Evolutionary conservation across 2,888 invertebrate species (phyloP).

Genomic region (Agrilus mali): DNA sequence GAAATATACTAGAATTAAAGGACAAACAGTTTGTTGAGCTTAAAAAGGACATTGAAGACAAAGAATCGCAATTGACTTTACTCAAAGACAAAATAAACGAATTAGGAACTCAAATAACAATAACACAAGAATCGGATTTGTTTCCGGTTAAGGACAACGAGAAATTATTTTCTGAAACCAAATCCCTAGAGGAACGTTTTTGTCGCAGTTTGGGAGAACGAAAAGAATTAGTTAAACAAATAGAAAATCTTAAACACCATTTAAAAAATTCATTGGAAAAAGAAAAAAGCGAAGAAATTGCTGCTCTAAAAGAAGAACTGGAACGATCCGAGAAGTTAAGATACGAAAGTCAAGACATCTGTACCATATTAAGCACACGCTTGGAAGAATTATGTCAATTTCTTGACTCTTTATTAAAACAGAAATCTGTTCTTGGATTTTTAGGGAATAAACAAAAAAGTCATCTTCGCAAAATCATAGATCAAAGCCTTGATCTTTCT

Average conservation of each 20-base stretch:
- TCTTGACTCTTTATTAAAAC: conserved; percentile 48
- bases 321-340: conserved; percentile 29
- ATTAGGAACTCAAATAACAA: conserved; percentile 19
- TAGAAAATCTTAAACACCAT: conserved; percentile 17
- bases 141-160: conserved; percentile 2
- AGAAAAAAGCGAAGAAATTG: conserved; percentile 14
- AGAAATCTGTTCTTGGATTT: conserved; percentile 44
- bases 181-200: conserved; percentile 21
- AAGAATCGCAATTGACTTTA: conserved; percentile 24
- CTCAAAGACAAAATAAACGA: conserved; percentile 26
- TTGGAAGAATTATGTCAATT: conserved; percentile 54
- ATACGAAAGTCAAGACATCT: conserved; percentile 33
- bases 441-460: conserved; percentile 39
- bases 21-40: conserved; percentile 26
- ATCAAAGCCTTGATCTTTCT: conserved; percentile 41
- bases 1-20: conserved; percentile 18
- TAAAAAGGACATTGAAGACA: conserved; percentile 30
- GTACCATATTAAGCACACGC: conserved; percentile 41
- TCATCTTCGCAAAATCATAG: conserved; percentile 40
- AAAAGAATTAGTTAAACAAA: conserved; percentile 19
- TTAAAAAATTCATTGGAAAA: conserved; percentile 17
- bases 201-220: conserved; percentile 22
- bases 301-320: conserved; percentile 23
- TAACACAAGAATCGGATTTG: conserved; percentile 3
- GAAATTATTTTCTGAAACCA: conserved; percentile 10